Percentiles rank a stretch among this genome's conserved stretches.
Conservation (phyloP, 2,888 invertebrate species). For the Sphinx pinastri region DNA sequence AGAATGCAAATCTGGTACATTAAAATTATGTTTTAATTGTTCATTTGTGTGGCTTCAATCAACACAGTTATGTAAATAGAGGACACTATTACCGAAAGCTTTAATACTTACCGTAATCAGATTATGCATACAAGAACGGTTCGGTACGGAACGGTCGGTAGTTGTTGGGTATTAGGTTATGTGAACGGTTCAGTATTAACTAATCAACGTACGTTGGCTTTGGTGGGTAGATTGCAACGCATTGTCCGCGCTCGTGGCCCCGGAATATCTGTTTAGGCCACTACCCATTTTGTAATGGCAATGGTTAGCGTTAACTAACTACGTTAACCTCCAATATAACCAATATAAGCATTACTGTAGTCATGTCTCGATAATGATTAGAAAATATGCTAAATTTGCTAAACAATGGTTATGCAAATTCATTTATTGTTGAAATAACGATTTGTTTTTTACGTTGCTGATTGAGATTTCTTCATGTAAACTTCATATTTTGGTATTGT, state of each 20-base stretch:
- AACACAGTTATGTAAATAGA: conserved; percentile 63
- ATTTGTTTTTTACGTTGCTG: too few relatives aligned
- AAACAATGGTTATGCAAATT: too few relatives aligned
- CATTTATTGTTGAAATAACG: too few relatives aligned
- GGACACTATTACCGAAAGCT: conserved; percentile 69
- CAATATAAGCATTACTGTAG: conserved; percentile 40
- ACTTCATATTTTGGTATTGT: too few relatives aligned
- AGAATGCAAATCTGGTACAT: conserved; percentile 64
- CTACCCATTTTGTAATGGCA: conserved; percentile 77
- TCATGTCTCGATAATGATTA: neutral
- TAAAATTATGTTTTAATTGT: conserved; percentile 36
- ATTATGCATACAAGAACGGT: conserved; percentile 83
- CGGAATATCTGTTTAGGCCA: conserved; percentile 84
- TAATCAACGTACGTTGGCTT: conserved; percentile 81
- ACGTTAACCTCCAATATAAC: conserved; percentile 64
- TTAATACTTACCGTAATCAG: conserved; percentile 81
- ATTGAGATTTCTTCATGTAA: too few relatives aligned
- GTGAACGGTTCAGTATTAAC: conserved; percentile 78
- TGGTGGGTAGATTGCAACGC: conserved; percentile 77
- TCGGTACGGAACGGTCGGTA: conserved; percentile 64
- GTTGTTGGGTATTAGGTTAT: conserved; percentile 71
- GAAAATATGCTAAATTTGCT: neutral
- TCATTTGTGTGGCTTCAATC: conserved; percentile 56
- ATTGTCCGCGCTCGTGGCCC: conserved; percentile 79
- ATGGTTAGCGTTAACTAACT: conserved; percentile 70